Conservation (phyloP, 1,140 invertebrate species). For the Bacillus rossius region DNA sequence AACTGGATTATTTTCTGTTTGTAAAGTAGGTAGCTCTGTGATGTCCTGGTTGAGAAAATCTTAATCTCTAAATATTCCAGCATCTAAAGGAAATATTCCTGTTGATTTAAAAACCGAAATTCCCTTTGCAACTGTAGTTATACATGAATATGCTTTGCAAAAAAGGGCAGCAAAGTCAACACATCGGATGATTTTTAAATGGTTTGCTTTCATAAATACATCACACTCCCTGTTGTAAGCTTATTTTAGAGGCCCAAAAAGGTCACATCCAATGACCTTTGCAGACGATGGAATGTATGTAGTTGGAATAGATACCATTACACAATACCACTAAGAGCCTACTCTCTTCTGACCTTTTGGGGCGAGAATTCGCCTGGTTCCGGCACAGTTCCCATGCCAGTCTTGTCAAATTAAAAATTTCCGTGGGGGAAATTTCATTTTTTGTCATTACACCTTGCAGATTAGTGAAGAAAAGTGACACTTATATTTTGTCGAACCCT, state of each 20-base stretch:
- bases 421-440: slow-evolving; percentile 27
- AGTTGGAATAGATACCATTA: slow-evolving; percentile 35
- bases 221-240: slow-evolving; percentile 25
- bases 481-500: slow-evolving; percentile 35
- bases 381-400: slow-evolving; percentile 36
- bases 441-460: slow-evolving; percentile 26
- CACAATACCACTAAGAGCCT: slow-evolving; percentile 29
- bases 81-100: too few relatives aligned
- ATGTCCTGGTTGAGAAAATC: too few relatives aligned
- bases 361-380: slow-evolving; percentile 27
- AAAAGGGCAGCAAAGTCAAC: slow-evolving; percentile 31
- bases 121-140: slow-evolving; percentile 1
- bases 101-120: neutral
- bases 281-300: slow-evolving; percentile 32
- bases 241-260: slow-evolving; percentile 14
- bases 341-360: slow-evolving; percentile 38
- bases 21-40: too few relatives aligned
- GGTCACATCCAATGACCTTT: neutral
- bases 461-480: slow-evolving; percentile 31
- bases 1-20: too few relatives aligned
- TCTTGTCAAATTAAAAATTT: slow-evolving; percentile 41
- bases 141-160: slow-evolving; percentile 24
- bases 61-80: too few relatives aligned
- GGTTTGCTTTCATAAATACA: slow-evolving; percentile 24
- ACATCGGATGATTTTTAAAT: slow-evolving; percentile 32